Percentiles rank a stretch among this genome's conserved stretches.
These are phyloP conservation scores for Ispidina picta DNA, from an alignment of 2,797 vertebrate species.

Conservation along the genomic window DNA sequence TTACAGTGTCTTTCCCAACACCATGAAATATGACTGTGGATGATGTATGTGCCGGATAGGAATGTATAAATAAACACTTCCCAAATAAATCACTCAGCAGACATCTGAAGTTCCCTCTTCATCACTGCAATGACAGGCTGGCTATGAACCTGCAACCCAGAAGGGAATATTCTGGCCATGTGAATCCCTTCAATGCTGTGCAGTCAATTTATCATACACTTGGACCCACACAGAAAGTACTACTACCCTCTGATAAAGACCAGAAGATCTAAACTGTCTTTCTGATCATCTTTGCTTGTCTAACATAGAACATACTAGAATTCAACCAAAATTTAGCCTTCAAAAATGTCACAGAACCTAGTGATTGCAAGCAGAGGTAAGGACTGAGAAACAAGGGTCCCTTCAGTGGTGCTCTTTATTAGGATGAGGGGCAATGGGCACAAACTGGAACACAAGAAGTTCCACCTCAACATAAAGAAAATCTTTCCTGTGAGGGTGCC, in stretches of 20 bases:
- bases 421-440: too few relatives aligned
- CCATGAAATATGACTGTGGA: neutral
- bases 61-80: constrained; percentile 31
- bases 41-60: neutral
- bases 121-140: neutral
- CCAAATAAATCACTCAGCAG: constrained; percentile 1
- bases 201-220: neutral
- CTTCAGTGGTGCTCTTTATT: too few relatives aligned
- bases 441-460: too few relatives aligned
- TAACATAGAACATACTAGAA: neutral
- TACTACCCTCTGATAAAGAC: neutral
- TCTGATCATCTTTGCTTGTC: neutral
- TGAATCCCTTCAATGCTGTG: neutral
- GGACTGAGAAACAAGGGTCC: neutral
- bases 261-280: neutral
- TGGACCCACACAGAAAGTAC: neutral
- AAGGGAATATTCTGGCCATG: neutral
- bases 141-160: neutral
- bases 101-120: neutral
- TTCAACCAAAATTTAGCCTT: neutral
- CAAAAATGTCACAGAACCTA: neutral
- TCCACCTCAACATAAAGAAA: too few relatives aligned
- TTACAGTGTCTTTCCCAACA: neutral
- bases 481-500: too few relatives aligned
- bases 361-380: neutral